A percentile compares a stretch with the other conserved stretches of the same genome.
These are phyloP conservation scores for Neopipo cinnamomea DNA, from an alignment of 2,113 vertebrate species.

Conservation along the genomic window DNA sequence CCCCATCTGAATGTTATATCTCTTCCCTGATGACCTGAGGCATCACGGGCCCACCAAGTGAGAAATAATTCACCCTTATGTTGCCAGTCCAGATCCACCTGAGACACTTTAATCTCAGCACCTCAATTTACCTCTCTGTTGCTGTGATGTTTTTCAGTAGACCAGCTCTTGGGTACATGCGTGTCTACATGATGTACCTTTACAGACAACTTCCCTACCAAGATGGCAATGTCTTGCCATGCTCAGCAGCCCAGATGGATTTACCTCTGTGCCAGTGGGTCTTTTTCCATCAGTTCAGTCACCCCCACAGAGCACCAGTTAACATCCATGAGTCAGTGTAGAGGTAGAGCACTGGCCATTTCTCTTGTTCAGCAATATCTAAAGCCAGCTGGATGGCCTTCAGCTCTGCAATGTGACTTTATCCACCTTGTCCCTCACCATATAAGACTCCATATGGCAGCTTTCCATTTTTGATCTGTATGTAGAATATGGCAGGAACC, in stretches of 20 bases:
- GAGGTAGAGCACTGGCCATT: neutral
- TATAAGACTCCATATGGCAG: neutral
- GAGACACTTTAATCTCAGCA: neutral
- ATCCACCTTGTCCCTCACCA: neutral
- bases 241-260: neutral
- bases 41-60: neutral
- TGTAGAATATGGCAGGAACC: no score
- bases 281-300: neutral
- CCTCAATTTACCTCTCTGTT: accelerated
- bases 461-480: neutral
- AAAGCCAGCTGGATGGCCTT: neutral
- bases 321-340: neutral
- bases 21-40: no score
- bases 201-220: no score
- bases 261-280: neutral
- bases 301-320: neutral
- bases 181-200: neutral
- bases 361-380: neutral
- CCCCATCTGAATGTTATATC: no score
- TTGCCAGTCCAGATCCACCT: neutral
- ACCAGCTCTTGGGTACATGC: neutral
- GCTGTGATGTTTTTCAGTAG: neutral
- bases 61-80: neutral
- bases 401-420: neutral
- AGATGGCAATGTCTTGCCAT: neutral